Percentiles rank a stretch among this genome's conserved stretches.
These are phyloP conservation scores for Desmodus rotundus DNA, from an alignment of 2,113 vertebrate genomes.

Conservation along the genomic window DNA sequence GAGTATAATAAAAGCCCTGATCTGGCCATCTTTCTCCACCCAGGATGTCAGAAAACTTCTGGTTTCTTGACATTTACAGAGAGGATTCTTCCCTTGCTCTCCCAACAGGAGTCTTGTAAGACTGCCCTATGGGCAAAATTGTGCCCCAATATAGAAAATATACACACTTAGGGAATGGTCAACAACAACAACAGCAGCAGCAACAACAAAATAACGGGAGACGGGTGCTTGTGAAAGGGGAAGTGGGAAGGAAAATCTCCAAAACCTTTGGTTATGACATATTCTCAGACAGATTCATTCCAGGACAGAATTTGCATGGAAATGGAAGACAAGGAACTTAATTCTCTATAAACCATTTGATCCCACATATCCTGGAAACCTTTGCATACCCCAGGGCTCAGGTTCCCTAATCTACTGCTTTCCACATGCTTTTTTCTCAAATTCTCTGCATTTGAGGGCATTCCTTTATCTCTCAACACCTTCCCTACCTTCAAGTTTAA, in stretches of 20 bases:
- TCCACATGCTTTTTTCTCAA: background rate
- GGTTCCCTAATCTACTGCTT: background rate
- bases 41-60: constrained; percentile 7
- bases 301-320: background rate
- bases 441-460: background rate
- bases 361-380: background rate
- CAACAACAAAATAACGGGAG: background rate
- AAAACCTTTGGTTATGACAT: background rate
- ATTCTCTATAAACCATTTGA: background rate
- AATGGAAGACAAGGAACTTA: background rate
- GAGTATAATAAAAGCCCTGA: background rate
- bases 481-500: background rate
- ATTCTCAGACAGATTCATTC: background rate
- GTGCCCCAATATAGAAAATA: background rate
- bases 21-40: constrained; percentile 10
- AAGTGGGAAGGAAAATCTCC: background rate
- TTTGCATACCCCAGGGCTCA: background rate
- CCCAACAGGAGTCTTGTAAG: background rate
- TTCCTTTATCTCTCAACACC: background rate
- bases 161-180: background rate
- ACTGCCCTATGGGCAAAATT: background rate
- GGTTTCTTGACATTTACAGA: constrained; percentile 27
- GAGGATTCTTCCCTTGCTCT: background rate
- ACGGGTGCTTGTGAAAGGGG: background rate
- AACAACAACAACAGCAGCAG: background rate